A percentile compares a stretch with the other conserved stretches of the same genome.
Conservation (phyloP, 1,140 invertebrate genomes). For the Holcopasites calliopsidis region DNA sequence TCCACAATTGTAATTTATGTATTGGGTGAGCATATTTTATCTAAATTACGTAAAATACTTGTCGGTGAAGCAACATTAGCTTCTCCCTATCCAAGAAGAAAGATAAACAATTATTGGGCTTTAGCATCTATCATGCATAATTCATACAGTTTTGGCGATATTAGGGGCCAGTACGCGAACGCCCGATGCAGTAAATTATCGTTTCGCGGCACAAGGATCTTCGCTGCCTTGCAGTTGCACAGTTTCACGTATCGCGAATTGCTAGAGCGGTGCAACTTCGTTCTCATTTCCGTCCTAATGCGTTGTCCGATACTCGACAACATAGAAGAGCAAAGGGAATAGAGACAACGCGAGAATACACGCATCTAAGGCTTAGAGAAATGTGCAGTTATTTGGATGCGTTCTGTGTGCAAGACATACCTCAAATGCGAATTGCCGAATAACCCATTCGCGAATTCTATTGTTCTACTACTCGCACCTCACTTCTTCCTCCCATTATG, state of each 20-base stretch:
- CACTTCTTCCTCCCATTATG: constrained; percentile 1
- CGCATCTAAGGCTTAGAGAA: not conserved
- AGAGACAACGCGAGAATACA: not conserved
- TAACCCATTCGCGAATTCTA: constrained; percentile 23
- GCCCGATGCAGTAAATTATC: constrained; percentile 39
- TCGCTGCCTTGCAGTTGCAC: not conserved
- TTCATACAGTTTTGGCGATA: not conserved
- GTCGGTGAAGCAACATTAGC: not conserved
- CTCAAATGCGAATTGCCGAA: constrained; percentile 50
- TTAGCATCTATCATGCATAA: not conserved
- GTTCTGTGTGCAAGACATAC: constrained; percentile 38
- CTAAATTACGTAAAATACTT: too few relatives aligned
- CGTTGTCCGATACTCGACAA: constrained; percentile 1
- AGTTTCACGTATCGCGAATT: constrained; percentile 17
- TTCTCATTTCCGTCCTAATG: constrained; percentile 46
- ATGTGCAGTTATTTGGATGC: constrained; percentile 32
- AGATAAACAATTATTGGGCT: constrained; percentile 10
- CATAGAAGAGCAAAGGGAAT: not conserved
- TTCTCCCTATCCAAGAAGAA: not conserved
- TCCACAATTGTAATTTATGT: too few relatives aligned
- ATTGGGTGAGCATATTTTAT: too few relatives aligned
- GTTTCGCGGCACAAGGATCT: constrained; percentile 1
- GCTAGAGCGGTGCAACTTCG: constrained; percentile 23
- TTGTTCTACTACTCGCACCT: constrained; percentile 52
- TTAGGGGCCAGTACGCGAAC: not conserved